Base-by-base conservation (phyloP, 92 coral and sea anemone genomes). In the Meandrina meandrites region DNA sequence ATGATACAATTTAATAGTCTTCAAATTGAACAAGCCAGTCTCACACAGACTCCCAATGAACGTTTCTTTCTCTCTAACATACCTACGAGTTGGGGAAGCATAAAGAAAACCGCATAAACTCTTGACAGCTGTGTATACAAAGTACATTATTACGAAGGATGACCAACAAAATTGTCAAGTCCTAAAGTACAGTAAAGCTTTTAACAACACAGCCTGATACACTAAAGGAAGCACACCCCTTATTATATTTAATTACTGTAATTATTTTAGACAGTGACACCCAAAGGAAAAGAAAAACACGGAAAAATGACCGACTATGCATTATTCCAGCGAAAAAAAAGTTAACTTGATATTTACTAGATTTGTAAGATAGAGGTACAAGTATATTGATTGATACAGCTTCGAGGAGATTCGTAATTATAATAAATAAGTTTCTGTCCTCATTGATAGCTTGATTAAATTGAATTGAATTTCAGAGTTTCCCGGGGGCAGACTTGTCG, bases 371-470 rank as follows among this genome's bases (percentile, higher is more conserved):
- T 32, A 42, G 21, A 82, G 31, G 40, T 47, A 21, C 32, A 69
- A 42, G 77, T 17, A 82, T 9, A 48, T 13, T 48, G 32, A 50
- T 70, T 69, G 48, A 69, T 54, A 36, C 73, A 30, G 27, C 16
- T 9, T 14, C 57, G 58, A 84, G 79, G 68, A 36, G 62, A 36
- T 53, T 84, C 74, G 72, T 56, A n/a, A 36, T 45, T 45, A n/a
- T 16, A 84, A 84, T 84, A 84, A 84, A 84, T 84, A 84, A 37
- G 80, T 84, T 56, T 71, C 57, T 74, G 70, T 36, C 75, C 85
- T 84, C 69, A 57, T n/a, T 54, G 72, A 50, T 50, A 84, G 80
- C 36, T 83, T 37, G 80, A 84, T 54, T 84, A n/a, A 40, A 53
- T 72, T 51, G 34, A 35, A 54, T 84, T 54, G 80, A 56, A 56